Conservation (phyloP, 2,888 invertebrate species). For the Euplagia quadripunctaria region DNA sequence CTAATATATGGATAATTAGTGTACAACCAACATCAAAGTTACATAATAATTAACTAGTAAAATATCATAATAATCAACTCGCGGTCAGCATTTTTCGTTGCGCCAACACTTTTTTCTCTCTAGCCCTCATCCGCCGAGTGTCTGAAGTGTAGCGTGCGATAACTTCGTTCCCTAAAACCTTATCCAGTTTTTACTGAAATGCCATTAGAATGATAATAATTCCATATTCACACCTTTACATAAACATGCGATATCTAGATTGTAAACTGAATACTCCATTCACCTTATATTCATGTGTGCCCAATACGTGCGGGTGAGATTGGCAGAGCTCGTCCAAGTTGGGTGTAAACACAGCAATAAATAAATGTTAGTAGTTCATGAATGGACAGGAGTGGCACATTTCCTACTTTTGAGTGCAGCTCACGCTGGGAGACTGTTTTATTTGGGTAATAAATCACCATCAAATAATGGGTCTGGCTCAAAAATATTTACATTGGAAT, state of each 20-base stretch:
- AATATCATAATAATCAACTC: no score
- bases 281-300: constrained; percentile 10
- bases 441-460: constrained; percentile 14
- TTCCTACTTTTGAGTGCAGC: constrained; percentile 40
- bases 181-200: background rate
- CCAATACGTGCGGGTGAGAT: constrained; percentile 21
- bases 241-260: background rate
- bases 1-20: no score
- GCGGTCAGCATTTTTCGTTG: no score
- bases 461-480: constrained; percentile 1
- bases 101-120: no score
- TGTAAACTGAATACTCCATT: constrained; percentile 1
- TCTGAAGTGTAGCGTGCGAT: no score
- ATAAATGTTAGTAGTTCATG: constrained; percentile 36
- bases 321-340: constrained; percentile 24
- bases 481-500: background rate
- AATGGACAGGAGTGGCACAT: constrained; percentile 31
- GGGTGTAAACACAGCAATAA: constrained; percentile 49
- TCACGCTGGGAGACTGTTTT: constrained; percentile 35
- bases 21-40: no score
- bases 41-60: no score
- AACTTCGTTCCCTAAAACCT: no score
- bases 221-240: background rate
- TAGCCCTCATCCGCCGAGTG: no score
- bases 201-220: background rate